A percentile compares a stretch with the other conserved stretches of the same genome.
phyloP scores from a whole-genome alignment of 2,113 vertebrate genomes.

The Craseonycteris thonglongyai region DNA sequence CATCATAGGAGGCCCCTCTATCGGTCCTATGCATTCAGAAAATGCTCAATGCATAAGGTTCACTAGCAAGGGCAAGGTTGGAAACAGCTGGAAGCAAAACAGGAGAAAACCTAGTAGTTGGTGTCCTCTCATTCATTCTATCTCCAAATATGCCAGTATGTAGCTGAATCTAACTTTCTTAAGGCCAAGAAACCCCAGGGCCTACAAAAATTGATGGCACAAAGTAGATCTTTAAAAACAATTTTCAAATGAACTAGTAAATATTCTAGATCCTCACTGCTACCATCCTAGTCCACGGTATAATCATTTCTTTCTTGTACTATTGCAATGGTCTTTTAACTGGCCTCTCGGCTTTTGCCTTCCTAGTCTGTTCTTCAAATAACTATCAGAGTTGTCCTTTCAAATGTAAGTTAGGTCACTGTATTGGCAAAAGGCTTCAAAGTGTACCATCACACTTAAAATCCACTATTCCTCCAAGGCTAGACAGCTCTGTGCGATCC shows the following conservation, averaged over 20 bases:
- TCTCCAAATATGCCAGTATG: background rate
- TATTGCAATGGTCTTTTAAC: background rate
- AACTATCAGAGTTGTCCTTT: background rate
- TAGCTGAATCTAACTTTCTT: background rate
- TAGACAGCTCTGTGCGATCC: fast-evolving
- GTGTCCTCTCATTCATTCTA: background rate
- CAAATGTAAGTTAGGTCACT: too few relatives aligned
- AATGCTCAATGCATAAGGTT: background rate
- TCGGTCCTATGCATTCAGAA: background rate
- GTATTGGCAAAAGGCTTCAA: background rate
- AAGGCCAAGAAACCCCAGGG: background rate
- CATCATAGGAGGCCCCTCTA: background rate
- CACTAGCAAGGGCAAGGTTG: background rate
- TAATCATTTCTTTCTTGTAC: background rate
- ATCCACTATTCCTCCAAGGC: too few relatives aligned
- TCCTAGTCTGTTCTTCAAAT: background rate
- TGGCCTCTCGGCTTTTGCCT: too few relatives aligned
- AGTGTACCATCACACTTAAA: background rate
- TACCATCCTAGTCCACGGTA: background rate
- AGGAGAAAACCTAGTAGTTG: background rate
- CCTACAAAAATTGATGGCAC: background rate
- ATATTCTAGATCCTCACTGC: background rate
- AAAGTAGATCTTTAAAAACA: background rate
- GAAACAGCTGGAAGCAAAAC: background rate
- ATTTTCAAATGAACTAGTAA: background rate